Conservation (phyloP, 2,888 invertebrate species). For the Tuta absoluta region DNA sequence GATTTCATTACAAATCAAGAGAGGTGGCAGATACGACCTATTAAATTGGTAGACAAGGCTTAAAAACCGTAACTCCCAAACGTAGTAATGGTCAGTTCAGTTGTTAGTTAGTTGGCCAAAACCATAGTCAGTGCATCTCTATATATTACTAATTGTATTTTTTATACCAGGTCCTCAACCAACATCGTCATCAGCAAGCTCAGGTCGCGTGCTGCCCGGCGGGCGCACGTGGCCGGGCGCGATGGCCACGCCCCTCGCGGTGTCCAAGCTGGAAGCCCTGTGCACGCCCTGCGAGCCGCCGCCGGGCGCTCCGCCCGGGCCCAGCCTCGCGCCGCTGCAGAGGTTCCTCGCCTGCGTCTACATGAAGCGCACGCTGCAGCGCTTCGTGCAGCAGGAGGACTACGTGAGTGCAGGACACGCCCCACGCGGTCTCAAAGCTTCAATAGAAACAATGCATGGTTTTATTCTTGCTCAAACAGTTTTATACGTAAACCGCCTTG, state of each 20-base stretch:
- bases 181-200: constrained; percentile 46
- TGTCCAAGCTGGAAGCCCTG: constrained; percentile 92
- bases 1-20: no score
- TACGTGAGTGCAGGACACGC: constrained; percentile 69
- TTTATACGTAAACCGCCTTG: no score
- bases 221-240: constrained; percentile 96
- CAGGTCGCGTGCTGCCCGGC: constrained; percentile 71
- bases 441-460: no score
- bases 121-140: no score
- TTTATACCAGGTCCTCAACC: constrained; percentile 54
- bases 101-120: no score
- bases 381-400: constrained; percentile 91
- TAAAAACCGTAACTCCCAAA: no score
- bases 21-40: no score
- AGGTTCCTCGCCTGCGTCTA: constrained; percentile 96
- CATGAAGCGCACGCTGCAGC: constrained; percentile 92
- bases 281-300: constrained; percentile 88
- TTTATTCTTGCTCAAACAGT: no score
- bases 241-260: constrained; percentile 92
- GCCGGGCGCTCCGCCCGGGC: constrained; percentile 84
- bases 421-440: background rate
- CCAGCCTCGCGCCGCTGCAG: constrained; percentile 91
- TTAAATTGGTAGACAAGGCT: no score
- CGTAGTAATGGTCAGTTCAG: no score
- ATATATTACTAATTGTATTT: no score